phyloP scores from a whole-genome alignment of 2,888 invertebrate genomes.

The Diarsia brunnea region DNA sequence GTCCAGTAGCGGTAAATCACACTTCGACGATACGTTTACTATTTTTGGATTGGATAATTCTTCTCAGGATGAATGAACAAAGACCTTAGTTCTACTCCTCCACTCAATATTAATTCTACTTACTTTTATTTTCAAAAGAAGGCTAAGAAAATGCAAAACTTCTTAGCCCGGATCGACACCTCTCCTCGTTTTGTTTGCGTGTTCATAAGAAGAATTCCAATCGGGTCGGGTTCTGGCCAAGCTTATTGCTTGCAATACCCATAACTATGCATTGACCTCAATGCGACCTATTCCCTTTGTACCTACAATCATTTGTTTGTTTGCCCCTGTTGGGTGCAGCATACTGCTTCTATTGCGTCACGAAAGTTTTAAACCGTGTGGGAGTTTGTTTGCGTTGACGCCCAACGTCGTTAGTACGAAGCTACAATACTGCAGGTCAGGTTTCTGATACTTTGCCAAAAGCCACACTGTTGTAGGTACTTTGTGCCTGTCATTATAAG shows the following conservation, averaged over 20 bases:
- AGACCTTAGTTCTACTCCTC: neutral
- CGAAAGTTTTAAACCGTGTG: conserved; percentile 25
- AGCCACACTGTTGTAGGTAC: neutral
- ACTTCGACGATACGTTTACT: neutral
- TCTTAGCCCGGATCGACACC: neutral
- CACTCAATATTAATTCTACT: neutral
- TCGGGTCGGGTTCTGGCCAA: neutral
- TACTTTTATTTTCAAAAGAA: neutral
- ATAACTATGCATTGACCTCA: neutral
- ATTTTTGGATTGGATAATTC: neutral
- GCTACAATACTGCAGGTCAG: neutral
- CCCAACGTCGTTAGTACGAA: neutral
- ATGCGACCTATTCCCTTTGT: neutral
- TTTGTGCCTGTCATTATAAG: neutral
- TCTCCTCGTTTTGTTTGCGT: neutral
- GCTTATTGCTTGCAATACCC: neutral
- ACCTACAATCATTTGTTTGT: conserved; percentile 16
- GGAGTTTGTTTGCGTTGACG: conserved; percentile 31
- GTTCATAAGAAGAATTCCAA: neutral
- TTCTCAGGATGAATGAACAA: neutral
- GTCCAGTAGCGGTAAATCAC: neutral
- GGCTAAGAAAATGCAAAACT: no score
- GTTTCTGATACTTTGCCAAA: conserved; percentile 36
- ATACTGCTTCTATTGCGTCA: conserved; percentile 16
- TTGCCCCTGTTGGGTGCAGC: conserved; percentile 16